Percentiles rank a stretch among this genome's conserved stretches.
phyloP scores from a whole-genome alignment of 2,888 invertebrate genomes.

The Dicycla oo region DNA sequence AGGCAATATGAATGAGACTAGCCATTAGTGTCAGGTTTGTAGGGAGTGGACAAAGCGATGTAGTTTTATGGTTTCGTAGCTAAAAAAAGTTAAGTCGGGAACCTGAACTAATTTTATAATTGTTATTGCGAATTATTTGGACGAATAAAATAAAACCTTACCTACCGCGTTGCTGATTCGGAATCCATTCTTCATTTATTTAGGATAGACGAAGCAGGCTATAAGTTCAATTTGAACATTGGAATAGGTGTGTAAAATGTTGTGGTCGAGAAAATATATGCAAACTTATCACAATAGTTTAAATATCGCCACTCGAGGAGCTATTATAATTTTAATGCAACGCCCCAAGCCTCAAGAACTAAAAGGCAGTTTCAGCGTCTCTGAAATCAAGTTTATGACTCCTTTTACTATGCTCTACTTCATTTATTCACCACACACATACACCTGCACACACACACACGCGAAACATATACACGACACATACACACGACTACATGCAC shows the following conservation, averaged over 20 bases:
- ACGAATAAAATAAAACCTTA: slow-evolving; percentile 19
- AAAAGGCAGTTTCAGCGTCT: too few species aligned
- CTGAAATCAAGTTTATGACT: too few species aligned
- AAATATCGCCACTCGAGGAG: background rate
- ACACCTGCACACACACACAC: too few species aligned
- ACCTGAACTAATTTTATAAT: slow-evolving; percentile 42
- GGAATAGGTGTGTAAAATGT: background rate
- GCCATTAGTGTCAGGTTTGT: slow-evolving; percentile 61
- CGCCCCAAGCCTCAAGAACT: too few species aligned
- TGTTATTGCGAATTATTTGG: slow-evolving; percentile 30
- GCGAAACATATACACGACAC: too few species aligned
- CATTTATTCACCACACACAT: too few species aligned
- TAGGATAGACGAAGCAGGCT: background rate
- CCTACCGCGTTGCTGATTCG: slow-evolving; percentile 34
- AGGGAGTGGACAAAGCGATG: slow-evolving; percentile 31
- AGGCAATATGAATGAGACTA: slow-evolving; percentile 58
- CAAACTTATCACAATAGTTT: background rate
- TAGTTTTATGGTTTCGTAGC: slow-evolving; percentile 18
- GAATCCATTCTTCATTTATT: background rate
- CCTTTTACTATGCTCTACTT: too few species aligned
- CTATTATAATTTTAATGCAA: background rate
- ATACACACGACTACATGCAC: too few species aligned
- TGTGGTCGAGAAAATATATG: background rate
- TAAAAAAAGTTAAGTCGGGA: slow-evolving; percentile 1
- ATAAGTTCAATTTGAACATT: background rate